phyloP scores from a whole-genome alignment of 2,113 vertebrate genomes.

The Protomyctophum bolini region DNA sequence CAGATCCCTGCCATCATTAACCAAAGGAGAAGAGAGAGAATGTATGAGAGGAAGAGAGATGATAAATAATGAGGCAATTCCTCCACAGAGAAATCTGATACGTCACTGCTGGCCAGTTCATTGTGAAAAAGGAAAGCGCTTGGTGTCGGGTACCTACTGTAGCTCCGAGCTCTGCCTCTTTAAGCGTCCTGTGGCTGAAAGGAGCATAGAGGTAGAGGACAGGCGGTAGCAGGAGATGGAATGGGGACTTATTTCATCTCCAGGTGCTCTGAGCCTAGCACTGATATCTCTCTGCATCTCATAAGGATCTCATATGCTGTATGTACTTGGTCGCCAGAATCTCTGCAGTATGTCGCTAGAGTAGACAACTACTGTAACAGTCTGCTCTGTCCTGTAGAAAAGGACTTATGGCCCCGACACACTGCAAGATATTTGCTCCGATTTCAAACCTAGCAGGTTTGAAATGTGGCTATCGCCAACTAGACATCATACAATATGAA shows the following conservation, averaged over 20 bases:
- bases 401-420: background rate
- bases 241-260: slow-evolving; percentile 50
- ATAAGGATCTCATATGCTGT: slow-evolving; percentile 5
- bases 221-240: slow-evolving; percentile 40
- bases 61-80: slow-evolving; percentile 9
- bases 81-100: slow-evolving; percentile 46
- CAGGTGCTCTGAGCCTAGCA: slow-evolving; percentile 44
- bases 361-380: slow-evolving; percentile 34
- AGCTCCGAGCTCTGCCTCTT: slow-evolving; percentile 46
- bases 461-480: no score
- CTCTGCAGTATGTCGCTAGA: slow-evolving; percentile 32
- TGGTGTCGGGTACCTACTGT: slow-evolving; percentile 23
- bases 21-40: slow-evolving; percentile 28
- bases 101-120: slow-evolving; percentile 35
- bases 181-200: slow-evolving; percentile 52
- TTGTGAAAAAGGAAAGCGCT: slow-evolving; percentile 39
- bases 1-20: slow-evolving; percentile 50
- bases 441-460: background rate
- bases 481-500: no score
- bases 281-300: slow-evolving; percentile 43
- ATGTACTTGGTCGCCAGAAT: slow-evolving; percentile 20
- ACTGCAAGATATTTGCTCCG: background rate
- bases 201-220: slow-evolving; percentile 35
- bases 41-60: background rate
- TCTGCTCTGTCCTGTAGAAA: slow-evolving; percentile 23